A percentile compares a stretch with the other conserved stretches of the same genome.
phyloP scores from a whole-genome alignment of 2,888 invertebrate species.

The Phytoseiulus persimilis region DNA sequence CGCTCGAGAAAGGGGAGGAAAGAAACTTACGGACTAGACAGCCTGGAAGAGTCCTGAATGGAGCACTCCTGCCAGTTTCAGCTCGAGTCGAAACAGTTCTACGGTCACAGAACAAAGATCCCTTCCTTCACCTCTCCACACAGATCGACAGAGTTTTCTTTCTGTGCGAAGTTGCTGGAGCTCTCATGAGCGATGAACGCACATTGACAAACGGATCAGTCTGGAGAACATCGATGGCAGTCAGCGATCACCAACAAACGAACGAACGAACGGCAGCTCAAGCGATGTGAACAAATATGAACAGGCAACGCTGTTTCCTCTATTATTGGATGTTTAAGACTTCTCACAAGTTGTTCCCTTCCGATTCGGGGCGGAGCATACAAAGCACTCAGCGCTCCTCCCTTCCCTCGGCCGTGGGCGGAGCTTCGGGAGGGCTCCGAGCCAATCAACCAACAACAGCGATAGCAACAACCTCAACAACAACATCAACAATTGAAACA shows the following conservation, averaged over 20 bases:
- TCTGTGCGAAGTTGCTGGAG: not conserved
- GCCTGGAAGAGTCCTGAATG: too few species aligned
- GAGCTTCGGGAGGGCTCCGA: not conserved
- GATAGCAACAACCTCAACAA: not conserved
- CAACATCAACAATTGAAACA: not conserved
- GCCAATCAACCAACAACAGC: not conserved
- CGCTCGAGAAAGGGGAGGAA: too few species aligned
- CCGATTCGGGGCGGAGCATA: not conserved
- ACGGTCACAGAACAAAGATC: too few species aligned
- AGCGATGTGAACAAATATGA: not conserved
- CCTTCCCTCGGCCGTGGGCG: not conserved
- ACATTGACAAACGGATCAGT: not conserved
- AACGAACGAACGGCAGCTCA: not conserved
- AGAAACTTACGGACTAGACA: too few species aligned
- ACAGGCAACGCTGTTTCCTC: not conserved
- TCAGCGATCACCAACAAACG: not conserved
- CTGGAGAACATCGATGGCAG: not conserved
- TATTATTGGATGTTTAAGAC: not conserved
- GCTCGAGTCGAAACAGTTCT: too few species aligned
- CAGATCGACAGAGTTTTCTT: too few species aligned
- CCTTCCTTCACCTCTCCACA: too few species aligned
- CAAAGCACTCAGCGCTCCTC: not conserved
- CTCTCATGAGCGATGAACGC: not conserved
- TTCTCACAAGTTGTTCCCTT: not conserved
- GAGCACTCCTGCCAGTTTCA: too few species aligned